Evolutionary conservation across 2,113 vertebrate genomes (phyloP), one percentile per base, ranked within the genome.

Genomic region (Chamaetylas fuelleborni): DNA sequence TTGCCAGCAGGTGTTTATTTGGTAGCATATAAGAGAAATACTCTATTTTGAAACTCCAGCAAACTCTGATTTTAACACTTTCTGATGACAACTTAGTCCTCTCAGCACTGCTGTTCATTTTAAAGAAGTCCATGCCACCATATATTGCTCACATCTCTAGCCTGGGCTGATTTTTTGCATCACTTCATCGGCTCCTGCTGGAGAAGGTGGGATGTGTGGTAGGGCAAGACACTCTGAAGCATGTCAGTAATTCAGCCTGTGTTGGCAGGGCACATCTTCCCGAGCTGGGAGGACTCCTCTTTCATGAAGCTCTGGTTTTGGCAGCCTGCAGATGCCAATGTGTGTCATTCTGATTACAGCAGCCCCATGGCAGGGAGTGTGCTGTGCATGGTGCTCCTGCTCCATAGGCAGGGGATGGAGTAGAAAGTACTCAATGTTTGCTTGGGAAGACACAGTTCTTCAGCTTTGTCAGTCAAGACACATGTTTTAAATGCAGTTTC

Each of bases 341-440:
- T 26, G 42, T 61, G 40, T 81, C 58, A 17, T 9, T 70, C 36
- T 65, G 50, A 53, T 12, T 11, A 4, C 0, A 0, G 50, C 22
- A 60, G 15, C 28, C 62, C 38, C 16, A 3, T 4, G 67, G 50
- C 58, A 77, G 64, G 47, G 14, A 6, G 24, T 8, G 22, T 48
- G 34, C 71, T 71, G 29, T 8, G 33, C 31, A 1, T 6, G 16
- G 45, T 38, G 19, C 62, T 72, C 14, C 60, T 65, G 66, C 70
- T 57, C 64, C 12, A 0, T 3, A 6, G 36, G 15, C 47, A 45
- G 64, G 58, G 33, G 7, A 8, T 10, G 29, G 67, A 57, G 51
- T 16, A 33, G 42, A n/a, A 45, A 57, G 17, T 9, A 38, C 58
- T 60, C 24, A 25, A 0, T 2, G 3, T 51, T 43, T 86, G 19